phyloP scores from a whole-genome alignment of 2,797 vertebrate species.

The Semaprochilodus insignis region DNA sequence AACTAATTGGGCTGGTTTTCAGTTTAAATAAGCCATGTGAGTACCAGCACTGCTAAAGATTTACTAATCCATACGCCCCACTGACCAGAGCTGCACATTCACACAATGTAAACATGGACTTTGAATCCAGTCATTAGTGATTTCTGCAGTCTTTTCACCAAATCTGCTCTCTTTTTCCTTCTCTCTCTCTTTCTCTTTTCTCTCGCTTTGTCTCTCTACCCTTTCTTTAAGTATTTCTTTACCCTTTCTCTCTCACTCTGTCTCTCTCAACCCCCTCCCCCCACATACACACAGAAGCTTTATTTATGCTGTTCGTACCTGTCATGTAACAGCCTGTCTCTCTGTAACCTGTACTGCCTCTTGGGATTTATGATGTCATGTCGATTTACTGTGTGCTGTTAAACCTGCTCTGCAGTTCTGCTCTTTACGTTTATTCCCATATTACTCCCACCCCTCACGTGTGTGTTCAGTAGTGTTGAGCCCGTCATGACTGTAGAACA shows the following conservation, averaged over 20 bases:
- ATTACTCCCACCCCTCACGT: neutral
- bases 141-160: neutral
- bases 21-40: slow-evolving; percentile 2
- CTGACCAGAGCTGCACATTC: neutral
- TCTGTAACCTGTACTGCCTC: slow-evolving; percentile 41
- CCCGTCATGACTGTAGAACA: neutral
- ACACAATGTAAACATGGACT: neutral
- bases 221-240: neutral
- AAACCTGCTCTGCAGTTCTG: neutral
- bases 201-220: neutral
- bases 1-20: slow-evolving; percentile 51
- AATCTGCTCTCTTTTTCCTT: no score
- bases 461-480: neutral
- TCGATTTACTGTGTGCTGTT: slow-evolving; percentile 30
- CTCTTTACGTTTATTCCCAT: neutral
- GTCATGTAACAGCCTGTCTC: slow-evolving; percentile 48
- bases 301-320: slow-evolving; percentile 5
- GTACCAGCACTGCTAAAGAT: neutral
- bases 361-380: slow-evolving; percentile 46
- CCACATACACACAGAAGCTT: neutral
- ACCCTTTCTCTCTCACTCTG: neutral
- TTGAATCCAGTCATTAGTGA: neutral
- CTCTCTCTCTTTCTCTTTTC: no score
- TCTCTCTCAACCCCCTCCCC: neutral
- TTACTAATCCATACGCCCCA: neutral